Evolutionary conservation across 2,888 invertebrate genomes (phyloP).

Genomic region (Pterostichus madidus): DNA sequence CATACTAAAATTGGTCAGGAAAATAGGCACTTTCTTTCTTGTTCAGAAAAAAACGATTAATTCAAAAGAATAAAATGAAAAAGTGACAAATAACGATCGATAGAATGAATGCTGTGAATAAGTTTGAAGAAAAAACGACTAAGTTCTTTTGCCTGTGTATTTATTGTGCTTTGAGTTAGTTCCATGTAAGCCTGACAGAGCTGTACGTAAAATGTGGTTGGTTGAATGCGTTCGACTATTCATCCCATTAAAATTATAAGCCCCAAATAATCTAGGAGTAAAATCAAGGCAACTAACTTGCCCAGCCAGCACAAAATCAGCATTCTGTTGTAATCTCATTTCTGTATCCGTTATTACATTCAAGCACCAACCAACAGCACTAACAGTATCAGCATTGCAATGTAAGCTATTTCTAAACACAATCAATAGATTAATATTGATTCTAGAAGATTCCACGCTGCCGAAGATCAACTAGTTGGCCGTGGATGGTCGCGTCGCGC

Average conservation of each 20-base stretch:
- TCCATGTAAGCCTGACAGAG: constrained; percentile 31
- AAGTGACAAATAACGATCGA: too few species aligned
- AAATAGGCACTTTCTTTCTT: too few species aligned
- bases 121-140: too few species aligned
- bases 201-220: constrained; percentile 29
- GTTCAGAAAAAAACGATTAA: too few species aligned
- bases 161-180: constrained; percentile 13
- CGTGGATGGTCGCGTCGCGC: constrained; percentile 14
- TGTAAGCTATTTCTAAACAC: constrained; percentile 40
- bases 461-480: constrained; percentile 51
- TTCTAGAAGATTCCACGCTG: constrained; percentile 42
- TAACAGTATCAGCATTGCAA: constrained; percentile 29
- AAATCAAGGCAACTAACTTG: constrained; percentile 36
- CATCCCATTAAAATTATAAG: constrained; percentile 50
- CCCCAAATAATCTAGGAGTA: constrained; percentile 44
- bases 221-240: constrained; percentile 33
- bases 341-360: constrained; percentile 36
- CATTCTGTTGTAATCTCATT: constrained; percentile 16
- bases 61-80: too few species aligned
- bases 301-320: constrained; percentile 18
- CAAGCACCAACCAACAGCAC: background rate
- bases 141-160: background rate
- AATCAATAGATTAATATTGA: constrained; percentile 53
- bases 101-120: too few species aligned
- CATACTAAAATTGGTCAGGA: too few species aligned